phyloP scores from a whole-genome alignment of 2,888 invertebrate species.

The Eulithis prunata region DNA sequence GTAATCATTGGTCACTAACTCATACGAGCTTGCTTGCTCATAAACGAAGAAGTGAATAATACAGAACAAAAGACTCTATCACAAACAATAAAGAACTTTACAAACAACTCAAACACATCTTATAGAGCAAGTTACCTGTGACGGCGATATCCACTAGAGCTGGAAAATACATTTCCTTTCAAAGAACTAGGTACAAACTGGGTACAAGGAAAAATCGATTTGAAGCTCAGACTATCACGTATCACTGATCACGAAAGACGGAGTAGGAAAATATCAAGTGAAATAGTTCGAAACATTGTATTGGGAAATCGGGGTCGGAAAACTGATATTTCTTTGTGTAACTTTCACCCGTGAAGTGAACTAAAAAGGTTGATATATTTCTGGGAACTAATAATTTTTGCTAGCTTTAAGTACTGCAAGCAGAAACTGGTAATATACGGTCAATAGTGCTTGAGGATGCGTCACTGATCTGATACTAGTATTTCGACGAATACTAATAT shows the following conservation, averaged over 20 bases:
- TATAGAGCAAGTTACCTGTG: conserved; percentile 10
- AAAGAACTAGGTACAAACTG: conserved; percentile 9
- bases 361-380: conserved; percentile 4
- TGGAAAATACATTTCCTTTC: conserved; percentile 13
- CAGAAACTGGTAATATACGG: too few species aligned
- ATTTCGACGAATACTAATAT: too few species aligned
- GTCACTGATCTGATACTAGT: too few species aligned
- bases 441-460: too few species aligned
- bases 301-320: conserved; percentile 19
- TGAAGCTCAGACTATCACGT: conserved; percentile 33
- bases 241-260: conserved; percentile 38
- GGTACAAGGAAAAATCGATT: conserved; percentile 23
- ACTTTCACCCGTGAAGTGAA: conserved; percentile 11
- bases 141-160: background rate
- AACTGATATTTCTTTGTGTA: conserved; percentile 18
- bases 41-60: background rate
- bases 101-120: conserved; percentile 1
- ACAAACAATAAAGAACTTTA: background rate
- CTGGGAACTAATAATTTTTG: background rate
- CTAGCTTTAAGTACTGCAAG: too few species aligned
- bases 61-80: background rate
- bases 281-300: conserved; percentile 24
- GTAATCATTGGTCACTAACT: too few species aligned
- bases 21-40: too few species aligned
- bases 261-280: conserved; percentile 24